Evolutionary conservation across 2,797 vertebrate species (phyloP).

Genomic region (Hyperoplus lanceolatus): DNA sequence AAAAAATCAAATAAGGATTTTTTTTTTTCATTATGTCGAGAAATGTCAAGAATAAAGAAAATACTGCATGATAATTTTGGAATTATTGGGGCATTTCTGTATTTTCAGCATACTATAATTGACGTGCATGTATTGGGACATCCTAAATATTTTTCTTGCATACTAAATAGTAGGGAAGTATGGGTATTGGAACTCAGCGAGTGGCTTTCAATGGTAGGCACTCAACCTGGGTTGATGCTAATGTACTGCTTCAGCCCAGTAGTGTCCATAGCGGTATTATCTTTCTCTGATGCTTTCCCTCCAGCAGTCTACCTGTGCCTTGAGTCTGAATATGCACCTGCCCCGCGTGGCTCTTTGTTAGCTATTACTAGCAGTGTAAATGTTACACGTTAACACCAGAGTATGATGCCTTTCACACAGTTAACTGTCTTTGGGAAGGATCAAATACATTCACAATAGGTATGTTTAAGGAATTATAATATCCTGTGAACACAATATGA

Average conservation of each 20-base stretch:
- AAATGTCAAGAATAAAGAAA: too few relatives aligned
- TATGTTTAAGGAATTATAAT: not conserved
- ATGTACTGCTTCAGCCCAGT: not conserved
- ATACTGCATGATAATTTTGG: too few relatives aligned
- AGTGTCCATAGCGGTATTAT: not conserved
- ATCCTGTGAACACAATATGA: not conserved
- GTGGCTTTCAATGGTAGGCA: not conserved
- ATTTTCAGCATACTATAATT: too few relatives aligned
- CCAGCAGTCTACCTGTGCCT: slow-evolving; percentile 59
- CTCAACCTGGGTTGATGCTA: not conserved
- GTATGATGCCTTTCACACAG: not conserved
- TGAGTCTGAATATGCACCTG: not conserved
- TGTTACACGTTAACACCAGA: not conserved
- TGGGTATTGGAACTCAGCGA: not conserved
- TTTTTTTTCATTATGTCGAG: too few relatives aligned
- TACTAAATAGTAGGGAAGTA: too few relatives aligned
- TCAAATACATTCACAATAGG: too few relatives aligned
- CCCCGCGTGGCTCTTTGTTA: slow-evolving; percentile 26
- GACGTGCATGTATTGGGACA: too few relatives aligned
- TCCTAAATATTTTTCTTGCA: too few relatives aligned
- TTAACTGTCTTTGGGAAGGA: too few relatives aligned
- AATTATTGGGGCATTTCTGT: too few relatives aligned
- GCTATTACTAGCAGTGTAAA: slow-evolving; percentile 13
- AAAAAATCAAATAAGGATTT: too few relatives aligned
- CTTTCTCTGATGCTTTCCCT: slow-evolving; percentile 22